Evolutionary conservation across 2,888 invertebrate genomes (phyloP), one percentile per base, ranked within the genome.

Genomic region (Epinotia demarniana): DNA sequence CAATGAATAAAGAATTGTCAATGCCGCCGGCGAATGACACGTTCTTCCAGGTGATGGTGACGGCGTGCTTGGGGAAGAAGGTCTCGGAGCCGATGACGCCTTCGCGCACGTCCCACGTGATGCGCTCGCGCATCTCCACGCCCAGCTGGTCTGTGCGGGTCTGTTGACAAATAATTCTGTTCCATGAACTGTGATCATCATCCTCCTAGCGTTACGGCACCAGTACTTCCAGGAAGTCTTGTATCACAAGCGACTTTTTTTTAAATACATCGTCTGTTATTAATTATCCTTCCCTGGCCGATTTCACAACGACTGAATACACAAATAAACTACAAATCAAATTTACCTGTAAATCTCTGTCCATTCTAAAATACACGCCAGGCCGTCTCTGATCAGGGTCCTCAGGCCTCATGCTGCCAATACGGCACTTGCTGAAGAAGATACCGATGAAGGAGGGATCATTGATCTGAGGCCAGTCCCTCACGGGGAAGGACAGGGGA

Each of bases 21-120:
- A 97, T 97, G 80, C 98, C 98, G 70, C 98, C 98, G 84, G 97
- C 96, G 87, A 98, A 98, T 0, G 98, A 97, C 91, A 99, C 97
- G 90, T 99, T 99, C 89, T 98, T 98, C 99, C 99, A 99, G 0
- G 99, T 99, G 73, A 98, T 96, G 77, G 98, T 97, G 76, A 98
- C 94, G 3, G 97, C 98, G 86, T 98, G 98, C 86, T 98, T 98
- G 0, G 99, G 98, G 80, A 96, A 95, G 91, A 99, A 99, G 2
- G 97, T 96, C 61, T 98, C 97, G 0, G 98, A 96, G 0, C 99
- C 99, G 39, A 98, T 97, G 27, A 99, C 98, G 12, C 98, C 98
- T 81, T 97, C 96, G 63, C 98, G 95, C 76, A 98, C 96, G 85
- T 98, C 98, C 98, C 98, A 98, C 82, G 96, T 97, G 1, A 98